phyloP scores from a whole-genome alignment of 2,113 vertebrate species.

The Macrotus californicus region DNA sequence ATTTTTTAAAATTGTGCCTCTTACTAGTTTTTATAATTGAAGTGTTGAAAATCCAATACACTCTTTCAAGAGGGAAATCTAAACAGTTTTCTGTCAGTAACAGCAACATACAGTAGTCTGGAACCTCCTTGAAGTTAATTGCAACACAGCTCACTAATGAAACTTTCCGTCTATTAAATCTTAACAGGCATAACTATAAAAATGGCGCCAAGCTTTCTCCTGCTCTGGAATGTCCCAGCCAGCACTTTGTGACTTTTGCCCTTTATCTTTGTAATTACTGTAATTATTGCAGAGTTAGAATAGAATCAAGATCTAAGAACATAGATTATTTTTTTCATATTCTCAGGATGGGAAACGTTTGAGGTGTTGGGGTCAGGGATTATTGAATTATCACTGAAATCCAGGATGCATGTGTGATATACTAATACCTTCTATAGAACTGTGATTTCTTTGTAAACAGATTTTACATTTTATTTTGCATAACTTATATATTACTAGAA shows the following conservation, averaged over 20 bases:
- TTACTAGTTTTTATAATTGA: conserved; percentile 67
- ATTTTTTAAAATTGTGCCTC: conserved; percentile 32
- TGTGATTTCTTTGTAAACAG: neutral
- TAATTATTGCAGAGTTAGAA: conserved; percentile 69
- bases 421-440: neutral
- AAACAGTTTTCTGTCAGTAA: conserved; percentile 78
- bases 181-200: conserved; percentile 87
- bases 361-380: neutral
- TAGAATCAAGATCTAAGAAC: conserved; percentile 58
- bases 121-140: conserved; percentile 87
- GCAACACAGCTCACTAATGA: conserved; percentile 85
- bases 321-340: neutral
- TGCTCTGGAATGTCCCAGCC: conserved; percentile 78
- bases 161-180: conserved; percentile 86
- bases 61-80: conserved; percentile 77
- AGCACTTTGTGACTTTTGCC: conserved; percentile 77
- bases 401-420: neutral
- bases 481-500: neutral
- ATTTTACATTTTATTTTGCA: conserved; percentile 20
- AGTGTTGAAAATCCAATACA: conserved; percentile 76
- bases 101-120: conserved; percentile 78
- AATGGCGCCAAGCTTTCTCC: conserved; percentile 84
- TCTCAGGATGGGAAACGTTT: neutral
- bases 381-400: neutral
- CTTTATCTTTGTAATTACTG: conserved; percentile 76